A percentile compares a stretch with the other conserved stretches of the same genome.
Evolutionary conservation across 2,797 vertebrate genomes (phyloP).

Genomic region (Sebastes melanostomus): DNA sequence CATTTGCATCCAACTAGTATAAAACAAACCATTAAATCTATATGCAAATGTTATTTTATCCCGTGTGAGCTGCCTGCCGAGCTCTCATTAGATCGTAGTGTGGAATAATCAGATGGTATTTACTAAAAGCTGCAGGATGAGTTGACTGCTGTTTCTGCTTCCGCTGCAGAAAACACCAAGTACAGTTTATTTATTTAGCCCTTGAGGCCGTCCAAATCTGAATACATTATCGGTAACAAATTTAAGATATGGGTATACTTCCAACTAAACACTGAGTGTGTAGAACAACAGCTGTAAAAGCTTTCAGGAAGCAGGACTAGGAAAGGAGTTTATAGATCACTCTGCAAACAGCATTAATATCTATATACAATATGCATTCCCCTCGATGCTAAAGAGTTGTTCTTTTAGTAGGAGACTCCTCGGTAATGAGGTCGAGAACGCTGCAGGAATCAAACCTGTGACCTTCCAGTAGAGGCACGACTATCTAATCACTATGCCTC

Average conservation of each 20-base stretch:
- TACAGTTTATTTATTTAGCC: neutral
- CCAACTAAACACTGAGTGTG: neutral
- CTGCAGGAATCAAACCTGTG: constrained; percentile 19
- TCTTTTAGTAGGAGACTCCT: neutral
- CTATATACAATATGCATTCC: neutral
- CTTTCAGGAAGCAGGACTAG: neutral
- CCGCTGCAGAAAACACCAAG: neutral
- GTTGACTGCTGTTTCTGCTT: neutral
- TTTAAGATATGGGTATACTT: neutral
- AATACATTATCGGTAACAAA: constrained; percentile 3
- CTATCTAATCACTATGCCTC: neutral
- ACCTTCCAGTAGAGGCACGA: constrained; percentile 3
- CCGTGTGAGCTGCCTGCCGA: neutral
- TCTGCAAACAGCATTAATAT: neutral
- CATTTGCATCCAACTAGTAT: neutral
- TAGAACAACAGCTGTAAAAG: neutral
- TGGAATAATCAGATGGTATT: constrained; percentile 11
- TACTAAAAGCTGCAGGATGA: neutral
- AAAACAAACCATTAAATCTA: constrained; percentile 2
- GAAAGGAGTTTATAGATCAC: neutral
- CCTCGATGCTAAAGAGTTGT: neutral
- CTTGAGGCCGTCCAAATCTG: neutral
- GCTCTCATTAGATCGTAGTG: neutral
- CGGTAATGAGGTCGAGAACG: neutral
- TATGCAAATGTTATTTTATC: constrained; percentile 6